phyloP scores from a whole-genome alignment of 2,797 vertebrate genomes.

The Chaenodraco wilsoni region DNA sequence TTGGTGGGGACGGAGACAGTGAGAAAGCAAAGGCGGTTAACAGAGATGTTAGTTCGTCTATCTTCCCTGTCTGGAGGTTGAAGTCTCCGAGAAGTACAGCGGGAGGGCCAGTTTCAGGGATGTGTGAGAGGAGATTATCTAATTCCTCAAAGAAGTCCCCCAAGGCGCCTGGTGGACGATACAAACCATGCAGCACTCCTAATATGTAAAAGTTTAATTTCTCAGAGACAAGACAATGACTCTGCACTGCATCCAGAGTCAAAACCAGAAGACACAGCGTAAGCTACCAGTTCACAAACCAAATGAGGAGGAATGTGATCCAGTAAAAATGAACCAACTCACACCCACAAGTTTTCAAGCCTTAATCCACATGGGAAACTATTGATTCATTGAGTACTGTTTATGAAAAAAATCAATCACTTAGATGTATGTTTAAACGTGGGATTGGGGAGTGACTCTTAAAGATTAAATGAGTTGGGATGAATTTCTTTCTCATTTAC shows the following conservation, averaged over 20 bases:
- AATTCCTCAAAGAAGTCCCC: no score
- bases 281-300: conserved; percentile 5
- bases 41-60: no score
- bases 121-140: no score
- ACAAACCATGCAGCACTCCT: conserved; percentile 8
- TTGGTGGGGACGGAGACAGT: no score
- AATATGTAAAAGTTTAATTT: conserved; percentile 4
- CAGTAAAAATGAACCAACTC: conserved; percentile 21
- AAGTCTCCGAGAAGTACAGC: no score
- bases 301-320: conserved; percentile 15
- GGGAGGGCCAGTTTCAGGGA: no score
- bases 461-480: conserved; percentile 30
- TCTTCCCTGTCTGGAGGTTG: no score
- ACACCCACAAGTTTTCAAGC: conserved; percentile 28
- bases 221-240: conserved; percentile 14
- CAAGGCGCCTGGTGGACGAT: no score
- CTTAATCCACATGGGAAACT: conserved; percentile 34
- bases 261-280: conserved; percentile 19
- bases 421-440: conserved; percentile 28
- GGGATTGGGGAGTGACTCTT: conserved; percentile 13
- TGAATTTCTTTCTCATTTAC: conserved; percentile 45
- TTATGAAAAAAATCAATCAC: conserved; percentile 37
- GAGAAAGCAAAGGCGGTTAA: no score
- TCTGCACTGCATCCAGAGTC: conserved; percentile 21
- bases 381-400: conserved; percentile 21